These are phyloP conservation scores for Alouatta caraya DNA, from an alignment of 2,797 vertebrate species.

Conservation along the genomic window DNA sequence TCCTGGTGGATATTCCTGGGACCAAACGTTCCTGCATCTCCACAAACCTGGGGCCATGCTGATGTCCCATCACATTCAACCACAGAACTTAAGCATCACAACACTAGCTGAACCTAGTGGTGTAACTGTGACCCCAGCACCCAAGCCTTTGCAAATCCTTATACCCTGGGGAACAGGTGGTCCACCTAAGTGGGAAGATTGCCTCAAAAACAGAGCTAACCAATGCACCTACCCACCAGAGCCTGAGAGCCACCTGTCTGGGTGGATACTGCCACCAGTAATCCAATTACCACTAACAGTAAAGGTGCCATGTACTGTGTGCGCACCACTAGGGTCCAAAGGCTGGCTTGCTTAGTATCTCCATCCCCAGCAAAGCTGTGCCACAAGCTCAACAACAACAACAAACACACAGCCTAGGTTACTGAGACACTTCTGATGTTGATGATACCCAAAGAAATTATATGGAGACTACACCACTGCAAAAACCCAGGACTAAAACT, in stretches of 20 bases:
- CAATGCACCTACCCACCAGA: neutral
- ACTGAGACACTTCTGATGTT: neutral
- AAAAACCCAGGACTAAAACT: neutral
- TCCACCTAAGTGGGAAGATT: neutral
- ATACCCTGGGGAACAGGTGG: neutral
- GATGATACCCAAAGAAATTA: neutral
- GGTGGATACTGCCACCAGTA: neutral
- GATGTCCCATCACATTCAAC: neutral
- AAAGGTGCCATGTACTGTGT: neutral
- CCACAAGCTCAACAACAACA: neutral
- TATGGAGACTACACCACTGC: neutral
- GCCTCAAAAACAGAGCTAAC: neutral
- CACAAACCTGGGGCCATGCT: neutral
- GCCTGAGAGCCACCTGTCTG: neutral
- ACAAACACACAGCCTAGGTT: neutral
- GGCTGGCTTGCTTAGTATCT: neutral
- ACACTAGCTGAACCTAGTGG: neutral
- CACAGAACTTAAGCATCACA: neutral
- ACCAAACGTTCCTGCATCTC: neutral
- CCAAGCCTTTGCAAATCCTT: neutral
- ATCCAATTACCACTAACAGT: neutral
- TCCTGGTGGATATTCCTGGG: neutral
- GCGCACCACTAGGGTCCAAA: no score
- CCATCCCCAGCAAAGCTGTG: neutral
- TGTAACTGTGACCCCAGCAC: neutral